Evolutionary conservation across 2,888 invertebrate species (phyloP).

Genomic region (Dromius quadrimaculatus): DNA sequence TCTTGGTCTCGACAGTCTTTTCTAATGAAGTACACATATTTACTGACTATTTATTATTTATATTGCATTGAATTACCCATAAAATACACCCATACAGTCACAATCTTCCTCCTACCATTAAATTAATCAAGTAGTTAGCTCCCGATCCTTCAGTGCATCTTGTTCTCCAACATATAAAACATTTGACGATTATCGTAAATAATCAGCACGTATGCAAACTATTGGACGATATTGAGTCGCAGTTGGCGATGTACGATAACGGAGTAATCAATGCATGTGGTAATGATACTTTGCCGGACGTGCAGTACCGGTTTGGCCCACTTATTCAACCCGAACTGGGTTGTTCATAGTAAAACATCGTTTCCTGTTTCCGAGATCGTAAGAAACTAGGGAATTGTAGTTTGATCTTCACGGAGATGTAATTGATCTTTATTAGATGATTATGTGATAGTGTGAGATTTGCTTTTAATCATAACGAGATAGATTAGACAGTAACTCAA

Average conservation of each 20-base stretch:
- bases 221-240: conserved; percentile 14
- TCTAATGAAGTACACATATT: no score
- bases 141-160: not conserved
- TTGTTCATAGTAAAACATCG: conserved; percentile 12
- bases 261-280: conserved; percentile 6
- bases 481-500: no score
- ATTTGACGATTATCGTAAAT: conserved; percentile 30
- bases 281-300: conserved; percentile 19
- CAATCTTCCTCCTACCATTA: not conserved
- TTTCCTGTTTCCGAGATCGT: conserved; percentile 12
- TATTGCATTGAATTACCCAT: no score
- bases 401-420: no score
- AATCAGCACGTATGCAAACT: conserved; percentile 24
- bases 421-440: no score
- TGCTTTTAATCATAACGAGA: no score
- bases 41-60: no score
- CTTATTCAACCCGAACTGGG: conserved; percentile 1
- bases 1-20: no score
- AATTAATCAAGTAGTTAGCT: not conserved
- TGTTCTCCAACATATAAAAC: not conserved
- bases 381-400: no score
- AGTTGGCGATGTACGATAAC: conserved; percentile 16
- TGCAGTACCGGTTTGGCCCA: conserved; percentile 18
- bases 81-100: not conserved
- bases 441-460: no score